phyloP scores from a whole-genome alignment of 2,888 invertebrate species.

The Hylaea fasciaria region DNA sequence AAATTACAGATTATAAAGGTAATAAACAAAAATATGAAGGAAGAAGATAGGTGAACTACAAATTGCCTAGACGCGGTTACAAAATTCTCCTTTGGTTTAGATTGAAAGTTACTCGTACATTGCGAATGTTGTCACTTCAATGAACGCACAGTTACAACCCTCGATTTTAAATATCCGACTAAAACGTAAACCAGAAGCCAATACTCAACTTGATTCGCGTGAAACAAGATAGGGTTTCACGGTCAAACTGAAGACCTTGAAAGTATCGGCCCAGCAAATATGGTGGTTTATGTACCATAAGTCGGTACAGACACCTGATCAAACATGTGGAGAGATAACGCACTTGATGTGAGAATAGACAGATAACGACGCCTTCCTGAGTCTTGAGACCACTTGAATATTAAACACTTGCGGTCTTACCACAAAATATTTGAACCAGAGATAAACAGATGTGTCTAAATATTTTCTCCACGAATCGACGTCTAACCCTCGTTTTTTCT shows the following conservation, averaged over 20 bases:
- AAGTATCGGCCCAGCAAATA: conserved; percentile 51
- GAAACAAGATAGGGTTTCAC: conserved; percentile 65
- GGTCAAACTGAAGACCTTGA: conserved; percentile 74
- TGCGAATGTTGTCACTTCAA: background rate
- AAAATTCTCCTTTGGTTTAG: no score
- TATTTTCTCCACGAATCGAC: no score
- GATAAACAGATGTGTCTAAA: no score
- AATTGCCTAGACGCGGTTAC: no score
- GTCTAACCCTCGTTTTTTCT: no score
- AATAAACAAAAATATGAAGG: no score
- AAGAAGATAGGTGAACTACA: no score
- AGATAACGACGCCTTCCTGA: conserved; percentile 75
- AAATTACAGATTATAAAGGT: no score
- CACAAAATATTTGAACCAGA: no score
- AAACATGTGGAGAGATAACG: conserved; percentile 81
- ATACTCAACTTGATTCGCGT: conserved; percentile 58
- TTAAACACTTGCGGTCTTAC: conserved; percentile 47
- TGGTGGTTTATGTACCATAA: conserved; percentile 65
- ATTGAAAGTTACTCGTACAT: no score
- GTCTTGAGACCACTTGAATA: conserved; percentile 62
- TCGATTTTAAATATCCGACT: conserved; percentile 6
- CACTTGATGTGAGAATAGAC: conserved; percentile 79
- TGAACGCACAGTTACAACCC: conserved; percentile 1
- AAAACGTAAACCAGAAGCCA: conserved; percentile 51
- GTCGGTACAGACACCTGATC: conserved; percentile 73